Evolutionary conservation across 1,140 invertebrate species (phyloP).

Genomic region (Brachionus sp.): DNA sequence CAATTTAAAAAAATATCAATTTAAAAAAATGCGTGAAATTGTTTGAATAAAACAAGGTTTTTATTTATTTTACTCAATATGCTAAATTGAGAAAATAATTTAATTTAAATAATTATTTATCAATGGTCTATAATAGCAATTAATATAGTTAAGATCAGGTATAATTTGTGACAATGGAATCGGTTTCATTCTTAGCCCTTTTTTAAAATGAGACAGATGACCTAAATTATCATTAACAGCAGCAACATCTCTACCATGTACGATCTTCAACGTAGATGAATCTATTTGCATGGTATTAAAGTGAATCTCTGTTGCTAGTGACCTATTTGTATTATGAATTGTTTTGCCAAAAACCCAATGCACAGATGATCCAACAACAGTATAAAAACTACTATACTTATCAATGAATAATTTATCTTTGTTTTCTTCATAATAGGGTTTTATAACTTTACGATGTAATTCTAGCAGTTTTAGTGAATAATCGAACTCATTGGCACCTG

Average conservation of each 20-base stretch:
- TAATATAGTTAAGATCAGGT: slow-evolving; percentile 3
- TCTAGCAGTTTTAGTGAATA: not conserved
- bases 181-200: not conserved
- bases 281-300: slow-evolving; percentile 26
- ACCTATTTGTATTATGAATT: slow-evolving; percentile 13
- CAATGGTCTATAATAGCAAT: slow-evolving; percentile 6
- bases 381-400: slow-evolving; percentile 6
- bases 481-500: not conserved
- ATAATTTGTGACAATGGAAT: not conserved
- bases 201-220: slow-evolving; percentile 18
- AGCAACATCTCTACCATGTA: not conserved
- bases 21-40: too few relatives aligned
- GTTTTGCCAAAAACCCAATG: slow-evolving; percentile 13
- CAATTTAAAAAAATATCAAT: too few relatives aligned
- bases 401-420: not conserved
- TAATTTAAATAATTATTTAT: not conserved
- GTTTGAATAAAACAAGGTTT: too few relatives aligned
- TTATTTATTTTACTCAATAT: too few relatives aligned
- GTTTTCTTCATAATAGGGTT: not conserved
- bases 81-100: too few relatives aligned
- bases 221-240: slow-evolving; percentile 10
- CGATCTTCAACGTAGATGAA: not conserved
- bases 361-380: slow-evolving; percentile 3
- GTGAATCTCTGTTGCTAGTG: not conserved
- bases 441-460: not conserved